A percentile compares a stretch with the other conserved stretches of the same genome.
phyloP scores from a whole-genome alignment of 2,888 invertebrate genomes.

The Drosophila neonasuta region DNA sequence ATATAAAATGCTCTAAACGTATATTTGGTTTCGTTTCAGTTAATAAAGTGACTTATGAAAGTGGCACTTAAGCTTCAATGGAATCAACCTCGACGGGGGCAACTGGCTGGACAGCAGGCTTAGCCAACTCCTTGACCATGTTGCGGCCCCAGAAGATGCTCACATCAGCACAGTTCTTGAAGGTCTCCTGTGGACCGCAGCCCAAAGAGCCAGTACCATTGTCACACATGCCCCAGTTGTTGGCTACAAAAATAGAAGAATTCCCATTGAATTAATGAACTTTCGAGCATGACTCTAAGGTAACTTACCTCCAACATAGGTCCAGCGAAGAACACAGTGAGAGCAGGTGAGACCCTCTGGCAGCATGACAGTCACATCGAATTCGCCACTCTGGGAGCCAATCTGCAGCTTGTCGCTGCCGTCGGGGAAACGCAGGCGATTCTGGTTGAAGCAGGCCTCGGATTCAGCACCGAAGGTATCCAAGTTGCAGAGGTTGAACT shows the following conservation, averaged over 20 bases:
- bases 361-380: slow-evolving; percentile 76
- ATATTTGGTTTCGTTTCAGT: slow-evolving; percentile 11
- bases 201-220: slow-evolving; percentile 81
- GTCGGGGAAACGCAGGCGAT: slow-evolving; percentile 80
- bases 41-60: background rate
- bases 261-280: background rate
- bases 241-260: slow-evolving; percentile 70
- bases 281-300: background rate
- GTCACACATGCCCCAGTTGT: slow-evolving; percentile 83
- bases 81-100: slow-evolving; percentile 22
- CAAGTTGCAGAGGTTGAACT: slow-evolving; percentile 83
- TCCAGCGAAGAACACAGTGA: slow-evolving; percentile 84
- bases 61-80: slow-evolving; percentile 3
- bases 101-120: slow-evolving; percentile 6
- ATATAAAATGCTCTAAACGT: slow-evolving; percentile 11
- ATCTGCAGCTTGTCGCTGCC: slow-evolving; percentile 72
- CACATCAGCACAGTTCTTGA: slow-evolving; percentile 84
- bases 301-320: slow-evolving; percentile 82
- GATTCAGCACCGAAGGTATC: slow-evolving; percentile 81
- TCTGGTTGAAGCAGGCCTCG: slow-evolving; percentile 83
- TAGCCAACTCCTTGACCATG: slow-evolving; percentile 35
- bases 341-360: slow-evolving; percentile 83
- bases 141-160: slow-evolving; percentile 65
- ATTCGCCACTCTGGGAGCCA: slow-evolving; percentile 64
- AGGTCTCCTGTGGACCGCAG: slow-evolving; percentile 84